These are phyloP conservation scores for Lepus americanus DNA, from an alignment of 2,113 vertebrate species.

Conservation along the genomic window DNA sequence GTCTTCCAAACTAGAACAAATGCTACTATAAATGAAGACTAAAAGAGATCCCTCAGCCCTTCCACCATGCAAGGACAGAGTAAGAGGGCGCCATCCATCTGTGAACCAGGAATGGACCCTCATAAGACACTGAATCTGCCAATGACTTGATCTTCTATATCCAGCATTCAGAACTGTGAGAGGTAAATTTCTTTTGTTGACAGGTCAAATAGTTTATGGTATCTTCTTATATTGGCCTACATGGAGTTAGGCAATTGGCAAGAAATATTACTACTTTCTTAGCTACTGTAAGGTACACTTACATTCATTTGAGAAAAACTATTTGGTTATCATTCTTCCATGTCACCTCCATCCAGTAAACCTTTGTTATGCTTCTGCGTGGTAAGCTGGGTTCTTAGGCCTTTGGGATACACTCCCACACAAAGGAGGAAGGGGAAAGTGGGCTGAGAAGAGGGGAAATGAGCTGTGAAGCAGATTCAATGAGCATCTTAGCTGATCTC, in stretches of 20 bases:
- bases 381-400: not conserved
- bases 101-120: not conserved
- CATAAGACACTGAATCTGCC: not conserved
- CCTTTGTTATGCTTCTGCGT: not conserved
- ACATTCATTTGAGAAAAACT: not conserved
- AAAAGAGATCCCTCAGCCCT: no score
- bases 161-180: not conserved
- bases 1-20: not conserved
- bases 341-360: not conserved
- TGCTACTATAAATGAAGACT: not conserved
- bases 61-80: not conserved
- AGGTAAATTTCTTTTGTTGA: not conserved
- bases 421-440: not conserved
- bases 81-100: not conserved
- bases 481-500: not conserved
- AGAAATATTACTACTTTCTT: not conserved
- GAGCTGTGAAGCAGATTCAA: accelerated
- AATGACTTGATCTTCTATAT: not conserved
- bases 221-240: not conserved
- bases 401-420: not conserved
- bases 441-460: not conserved
- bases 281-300: not conserved
- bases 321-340: not conserved
- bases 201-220: not conserved
- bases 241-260: not conserved